A percentile compares a stretch with the other conserved stretches of the same genome.
phyloP scores from a whole-genome alignment of 2,888 invertebrate genomes.

The Melieria crassipennis region DNA sequence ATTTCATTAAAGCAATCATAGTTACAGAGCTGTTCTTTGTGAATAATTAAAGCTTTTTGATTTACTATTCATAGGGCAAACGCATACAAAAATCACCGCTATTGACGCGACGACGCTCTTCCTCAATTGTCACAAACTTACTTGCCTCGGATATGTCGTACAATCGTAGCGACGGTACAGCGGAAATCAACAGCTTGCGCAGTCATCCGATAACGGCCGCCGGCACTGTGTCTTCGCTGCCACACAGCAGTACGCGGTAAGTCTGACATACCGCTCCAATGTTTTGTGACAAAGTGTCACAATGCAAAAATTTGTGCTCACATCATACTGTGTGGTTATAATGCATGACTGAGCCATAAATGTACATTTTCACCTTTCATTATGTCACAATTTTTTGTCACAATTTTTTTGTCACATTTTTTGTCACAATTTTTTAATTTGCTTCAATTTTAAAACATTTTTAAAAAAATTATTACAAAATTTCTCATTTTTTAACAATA shows the following conservation, averaged over 20 bases:
- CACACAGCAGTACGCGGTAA: slow-evolving; percentile 56
- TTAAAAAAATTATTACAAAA: too few species aligned
- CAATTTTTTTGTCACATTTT: too few species aligned
- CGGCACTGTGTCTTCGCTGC: slow-evolving; percentile 47
- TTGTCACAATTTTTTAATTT: too few species aligned
- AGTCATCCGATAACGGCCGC: slow-evolving; percentile 36
- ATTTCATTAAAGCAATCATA: neutral
- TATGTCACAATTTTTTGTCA: too few species aligned
- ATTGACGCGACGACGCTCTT: slow-evolving; percentile 59
- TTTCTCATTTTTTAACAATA: too few species aligned
- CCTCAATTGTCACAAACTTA: slow-evolving; percentile 60
- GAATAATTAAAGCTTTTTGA: slow-evolving; percentile 19
- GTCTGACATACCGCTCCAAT: slow-evolving; percentile 23
- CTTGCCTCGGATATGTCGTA: slow-evolving; percentile 55
- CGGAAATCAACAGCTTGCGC: slow-evolving; percentile 32
- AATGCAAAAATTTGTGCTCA: too few species aligned
- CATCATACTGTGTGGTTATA: too few species aligned
- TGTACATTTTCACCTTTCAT: too few species aligned
- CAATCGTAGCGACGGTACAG: slow-evolving; percentile 43
- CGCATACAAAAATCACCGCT: slow-evolving; percentile 60
- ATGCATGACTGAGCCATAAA: too few species aligned
- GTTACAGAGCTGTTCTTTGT: slow-evolving; percentile 3
- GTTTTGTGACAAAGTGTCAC: too few species aligned
- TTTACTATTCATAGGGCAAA: slow-evolving; percentile 44
- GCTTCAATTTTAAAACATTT: too few species aligned